Base-by-base conservation (phyloP, 2,888 invertebrate species). In the Pristionchus exspectatus region DNA sequence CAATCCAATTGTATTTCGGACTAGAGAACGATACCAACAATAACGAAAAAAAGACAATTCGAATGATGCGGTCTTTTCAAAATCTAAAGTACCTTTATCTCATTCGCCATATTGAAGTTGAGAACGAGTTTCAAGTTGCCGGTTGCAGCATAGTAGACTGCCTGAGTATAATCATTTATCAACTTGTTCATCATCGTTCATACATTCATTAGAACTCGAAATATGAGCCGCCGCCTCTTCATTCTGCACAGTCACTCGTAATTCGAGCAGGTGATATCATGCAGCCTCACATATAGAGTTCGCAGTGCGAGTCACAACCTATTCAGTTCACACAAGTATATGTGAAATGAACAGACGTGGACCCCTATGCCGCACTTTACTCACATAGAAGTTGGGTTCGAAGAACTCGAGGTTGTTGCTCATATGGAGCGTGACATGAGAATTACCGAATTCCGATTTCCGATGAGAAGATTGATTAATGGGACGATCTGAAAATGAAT, bases 301-400 rank as follows among this genome's bases (percentile, higher is more conserved):
- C n/a, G n/a, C n/a, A n/a, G n/a, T n/a, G n/a, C n/a, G n/a, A n/a
- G n/a, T n/a, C n/a, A n/a, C n/a, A n/a, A n/a, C n/a, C n/a, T n/a
- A n/a, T n/a, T n/a, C n/a, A n/a, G n/a, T n/a, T n/a, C n/a, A n/a
- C n/a, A n/a, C n/a, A n/a, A n/a, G n/a, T n/a, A n/a, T n/a, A n/a
- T n/a, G n/a, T n/a, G n/a, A n/a, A n/a, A n/a, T n/a, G n/a, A n/a
- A n/a, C n/a, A n/a, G n/a, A n/a, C n/a, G n/a, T n/a, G n/a, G n/a
- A n/a, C n/a, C n/a, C 54, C 10, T 54, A 10, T 54, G 54, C 7
- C 14, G 7, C 10, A 10, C 69, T 14, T n/a, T 2, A 72, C 72
- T 72, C 72, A 72, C 72, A 27, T 72, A 72, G 72, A 72, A 72
- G 27, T 72, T 30, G 10, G 30, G 72, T 33, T 72, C 72, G 33